These are phyloP conservation scores for Sinocyclocheilus rhinocerous DNA, from an alignment of 2,113 vertebrate genomes.

Conservation along the genomic window DNA sequence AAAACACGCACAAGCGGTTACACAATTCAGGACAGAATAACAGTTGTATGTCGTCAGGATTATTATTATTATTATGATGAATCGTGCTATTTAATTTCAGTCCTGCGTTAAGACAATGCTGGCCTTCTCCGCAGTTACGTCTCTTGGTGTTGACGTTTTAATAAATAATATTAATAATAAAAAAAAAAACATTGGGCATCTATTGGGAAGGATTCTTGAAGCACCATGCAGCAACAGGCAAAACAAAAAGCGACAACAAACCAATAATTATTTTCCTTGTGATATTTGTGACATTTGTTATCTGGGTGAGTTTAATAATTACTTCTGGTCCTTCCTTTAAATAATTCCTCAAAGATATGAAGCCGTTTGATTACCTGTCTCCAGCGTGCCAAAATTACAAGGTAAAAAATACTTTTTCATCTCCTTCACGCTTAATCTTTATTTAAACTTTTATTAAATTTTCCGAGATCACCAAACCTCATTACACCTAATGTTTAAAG, in stretches of 20 bases:
- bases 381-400: not conserved
- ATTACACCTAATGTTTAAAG: constrained; percentile 47
- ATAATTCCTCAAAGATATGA: not conserved
- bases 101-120: too few relatives aligned
- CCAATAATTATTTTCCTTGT: not conserved
- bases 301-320: not conserved
- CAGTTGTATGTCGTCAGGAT: not conserved
- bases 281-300: not conserved
- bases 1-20: too few relatives aligned
- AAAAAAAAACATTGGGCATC: too few relatives aligned
- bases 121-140: not conserved
- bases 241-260: not conserved
- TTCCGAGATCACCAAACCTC: constrained; percentile 19
- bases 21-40: too few relatives aligned
- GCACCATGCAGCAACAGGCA: not conserved
- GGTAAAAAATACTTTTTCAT: constrained; percentile 24
- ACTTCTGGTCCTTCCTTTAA: not conserved
- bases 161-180: not conserved
- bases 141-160: not conserved
- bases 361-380: not conserved
- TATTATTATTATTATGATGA: too few relatives aligned
- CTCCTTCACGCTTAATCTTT: constrained; percentile 55
- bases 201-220: not conserved
- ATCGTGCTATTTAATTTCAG: not conserved
- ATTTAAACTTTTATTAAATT: constrained; percentile 56